phyloP scores from a whole-genome alignment of 2,888 invertebrate genomes.

The Lycocerus yunnanus region DNA sequence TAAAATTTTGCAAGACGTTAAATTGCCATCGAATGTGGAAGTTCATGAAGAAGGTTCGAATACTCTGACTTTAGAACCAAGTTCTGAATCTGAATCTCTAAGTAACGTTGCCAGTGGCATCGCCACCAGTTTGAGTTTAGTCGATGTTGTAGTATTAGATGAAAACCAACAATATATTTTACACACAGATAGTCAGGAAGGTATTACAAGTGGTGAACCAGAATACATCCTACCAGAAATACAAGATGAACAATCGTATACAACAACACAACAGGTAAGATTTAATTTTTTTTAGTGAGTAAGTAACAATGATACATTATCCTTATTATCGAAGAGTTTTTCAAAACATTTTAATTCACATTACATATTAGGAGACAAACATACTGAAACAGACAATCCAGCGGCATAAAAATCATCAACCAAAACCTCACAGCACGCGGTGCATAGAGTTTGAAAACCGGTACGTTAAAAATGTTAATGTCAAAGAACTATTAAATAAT shows the following conservation, averaged over 20 bases:
- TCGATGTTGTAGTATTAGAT: constrained; percentile 63
- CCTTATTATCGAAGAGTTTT: no score
- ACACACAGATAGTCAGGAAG: constrained; percentile 45
- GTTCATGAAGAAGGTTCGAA: background rate
- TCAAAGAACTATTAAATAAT: no score
- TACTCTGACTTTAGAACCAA: constrained; percentile 52
- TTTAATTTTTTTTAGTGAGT: no score
- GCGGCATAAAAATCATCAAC: no score
- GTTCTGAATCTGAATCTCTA: constrained; percentile 62
- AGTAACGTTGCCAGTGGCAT: constrained; percentile 63
- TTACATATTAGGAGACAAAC: no score
- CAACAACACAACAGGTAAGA: constrained; percentile 46
- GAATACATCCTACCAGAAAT: constrained; percentile 55
- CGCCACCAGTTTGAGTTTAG: constrained; percentile 61
- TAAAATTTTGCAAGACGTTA: constrained; percentile 53
- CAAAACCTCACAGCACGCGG: no score
- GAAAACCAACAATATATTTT: constrained; percentile 63
- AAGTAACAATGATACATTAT: no score
- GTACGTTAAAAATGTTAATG: no score
- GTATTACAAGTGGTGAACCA: constrained; percentile 36
- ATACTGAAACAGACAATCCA: no score
- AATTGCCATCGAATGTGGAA: constrained; percentile 32
- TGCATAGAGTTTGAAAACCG: no score
- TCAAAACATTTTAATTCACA: no score
- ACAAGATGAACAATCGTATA: constrained; percentile 40